Evolutionary conservation across 2,888 invertebrate genomes (phyloP).

Genomic region (Acanthacorydalis orientalis): DNA sequence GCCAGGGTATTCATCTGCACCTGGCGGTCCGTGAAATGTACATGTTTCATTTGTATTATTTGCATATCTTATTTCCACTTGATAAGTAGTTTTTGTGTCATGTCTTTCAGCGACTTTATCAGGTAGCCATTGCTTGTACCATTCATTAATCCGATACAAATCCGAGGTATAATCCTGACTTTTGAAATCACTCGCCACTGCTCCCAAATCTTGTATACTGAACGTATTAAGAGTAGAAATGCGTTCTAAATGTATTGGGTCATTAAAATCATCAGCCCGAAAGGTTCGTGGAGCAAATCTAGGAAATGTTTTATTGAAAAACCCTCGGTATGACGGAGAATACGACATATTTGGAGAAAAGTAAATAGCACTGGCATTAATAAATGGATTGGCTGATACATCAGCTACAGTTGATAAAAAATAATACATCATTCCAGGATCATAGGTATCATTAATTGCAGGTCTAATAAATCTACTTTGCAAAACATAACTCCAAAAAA

Average conservation of each 20-base stretch:
- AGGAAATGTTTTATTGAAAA: slow-evolving; percentile 91
- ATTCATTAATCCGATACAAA: slow-evolving; percentile 81
- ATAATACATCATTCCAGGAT: slow-evolving; percentile 97
- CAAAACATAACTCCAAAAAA: slow-evolving; percentile 88
- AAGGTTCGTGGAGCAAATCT: slow-evolving; percentile 88
- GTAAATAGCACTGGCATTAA: slow-evolving; percentile 85
- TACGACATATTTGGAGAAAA: slow-evolving; percentile 90
- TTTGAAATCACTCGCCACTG: slow-evolving; percentile 59
- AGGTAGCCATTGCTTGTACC: slow-evolving; percentile 85
- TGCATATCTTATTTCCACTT: slow-evolving; percentile 84
- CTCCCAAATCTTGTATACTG: slow-evolving; percentile 69
- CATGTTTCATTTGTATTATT: slow-evolving; percentile 93
- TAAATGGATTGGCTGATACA: slow-evolving; percentile 78
- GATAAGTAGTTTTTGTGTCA: slow-evolving; percentile 83
- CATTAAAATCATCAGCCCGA: slow-evolving; percentile 84
- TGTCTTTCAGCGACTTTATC: slow-evolving; percentile 64
- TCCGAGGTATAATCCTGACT: slow-evolving; percentile 83
- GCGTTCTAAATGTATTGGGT: slow-evolving; percentile 86
- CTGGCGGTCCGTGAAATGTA: slow-evolving; percentile 87
- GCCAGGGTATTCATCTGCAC: slow-evolving; percentile 78
- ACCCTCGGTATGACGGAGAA: slow-evolving; percentile 83
- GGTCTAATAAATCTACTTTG: slow-evolving; percentile 81
- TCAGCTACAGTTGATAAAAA: slow-evolving; percentile 90
- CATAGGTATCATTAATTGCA: slow-evolving; percentile 80
- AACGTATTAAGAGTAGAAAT: slow-evolving; percentile 92